Conservation (phyloP, 2,888 invertebrate genomes). For the Carterocephalus palaemon region DNA sequence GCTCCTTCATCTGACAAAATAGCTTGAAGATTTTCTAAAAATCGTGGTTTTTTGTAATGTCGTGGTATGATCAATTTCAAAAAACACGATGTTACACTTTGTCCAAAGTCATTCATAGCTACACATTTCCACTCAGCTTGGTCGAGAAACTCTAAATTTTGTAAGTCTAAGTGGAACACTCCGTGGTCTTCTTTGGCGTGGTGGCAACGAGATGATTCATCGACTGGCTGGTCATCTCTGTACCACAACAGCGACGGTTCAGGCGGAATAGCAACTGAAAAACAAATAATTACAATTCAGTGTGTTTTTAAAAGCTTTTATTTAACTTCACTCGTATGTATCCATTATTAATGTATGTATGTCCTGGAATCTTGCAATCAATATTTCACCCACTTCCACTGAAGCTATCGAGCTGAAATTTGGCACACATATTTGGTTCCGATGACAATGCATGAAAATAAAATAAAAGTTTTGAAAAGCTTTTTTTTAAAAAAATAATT, state of each 20-base stretch:
- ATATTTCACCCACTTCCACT: no score
- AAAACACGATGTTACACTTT: constrained; percentile 92
- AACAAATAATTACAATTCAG: constrained; percentile 10
- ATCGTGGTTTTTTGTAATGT: constrained; percentile 92
- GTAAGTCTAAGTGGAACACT: constrained; percentile 84
- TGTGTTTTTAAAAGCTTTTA: no score
- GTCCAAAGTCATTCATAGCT: constrained; percentile 92
- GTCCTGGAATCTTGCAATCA: no score
- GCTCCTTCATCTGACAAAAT: constrained; percentile 93
- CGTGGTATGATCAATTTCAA: constrained; percentile 90
- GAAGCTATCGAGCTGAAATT: no score
- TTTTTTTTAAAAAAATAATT: no score
- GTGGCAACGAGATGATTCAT: constrained; percentile 82
- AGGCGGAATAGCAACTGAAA: constrained; percentile 86
- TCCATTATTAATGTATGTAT: no score
- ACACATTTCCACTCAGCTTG: constrained; percentile 96
- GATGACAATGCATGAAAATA: no score
- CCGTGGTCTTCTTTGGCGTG: constrained; percentile 84
- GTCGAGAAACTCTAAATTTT: constrained; percentile 87
- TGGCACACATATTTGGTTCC: no score
- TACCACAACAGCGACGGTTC: constrained; percentile 92
- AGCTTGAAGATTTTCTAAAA: constrained; percentile 90
- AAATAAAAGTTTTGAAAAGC: no score
- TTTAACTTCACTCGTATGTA: no score
- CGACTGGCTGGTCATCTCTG: constrained; percentile 89